Conservation (phyloP, 2,797 vertebrate species). For the Gobio occitaniae region DNA sequence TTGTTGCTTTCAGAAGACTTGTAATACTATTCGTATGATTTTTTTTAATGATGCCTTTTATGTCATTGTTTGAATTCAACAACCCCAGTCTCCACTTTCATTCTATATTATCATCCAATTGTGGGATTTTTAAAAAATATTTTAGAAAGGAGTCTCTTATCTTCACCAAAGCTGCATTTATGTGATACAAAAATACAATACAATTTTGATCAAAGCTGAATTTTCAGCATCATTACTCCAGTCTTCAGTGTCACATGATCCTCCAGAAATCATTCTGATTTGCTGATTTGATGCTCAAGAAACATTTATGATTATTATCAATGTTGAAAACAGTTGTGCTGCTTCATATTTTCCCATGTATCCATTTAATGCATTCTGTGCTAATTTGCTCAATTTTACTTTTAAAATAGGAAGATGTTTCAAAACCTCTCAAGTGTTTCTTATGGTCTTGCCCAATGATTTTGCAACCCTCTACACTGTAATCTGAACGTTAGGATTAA, state of each 20-base stretch:
- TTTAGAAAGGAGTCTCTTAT: neutral
- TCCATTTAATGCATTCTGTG: neutral
- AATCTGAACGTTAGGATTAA: conserved; percentile 30
- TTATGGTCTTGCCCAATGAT: conserved; percentile 41
- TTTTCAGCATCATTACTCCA: neutral
- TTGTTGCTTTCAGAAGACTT: neutral
- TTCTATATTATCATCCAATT: neutral
- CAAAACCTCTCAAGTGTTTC: conserved; percentile 30
- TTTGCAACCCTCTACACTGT: conserved; percentile 44
- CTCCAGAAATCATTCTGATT: neutral
- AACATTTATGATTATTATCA: too few species aligned
- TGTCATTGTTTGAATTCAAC: neutral
- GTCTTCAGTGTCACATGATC: neutral
- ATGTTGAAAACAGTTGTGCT: too few species aligned
- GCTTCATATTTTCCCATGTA: too few species aligned
- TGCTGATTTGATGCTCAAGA: neutral
- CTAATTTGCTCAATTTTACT: neutral
- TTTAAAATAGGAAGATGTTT: conserved; percentile 33
- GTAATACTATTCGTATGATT: neutral
- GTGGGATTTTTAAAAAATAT: too few species aligned
- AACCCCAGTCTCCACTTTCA: neutral
- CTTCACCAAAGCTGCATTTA: neutral
- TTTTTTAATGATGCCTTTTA: neutral
- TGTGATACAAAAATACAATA: neutral
- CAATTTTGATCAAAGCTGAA: neutral